Evolutionary conservation across 2,888 invertebrate genomes (phyloP).

Genomic region (Artemia sinica): DNA sequence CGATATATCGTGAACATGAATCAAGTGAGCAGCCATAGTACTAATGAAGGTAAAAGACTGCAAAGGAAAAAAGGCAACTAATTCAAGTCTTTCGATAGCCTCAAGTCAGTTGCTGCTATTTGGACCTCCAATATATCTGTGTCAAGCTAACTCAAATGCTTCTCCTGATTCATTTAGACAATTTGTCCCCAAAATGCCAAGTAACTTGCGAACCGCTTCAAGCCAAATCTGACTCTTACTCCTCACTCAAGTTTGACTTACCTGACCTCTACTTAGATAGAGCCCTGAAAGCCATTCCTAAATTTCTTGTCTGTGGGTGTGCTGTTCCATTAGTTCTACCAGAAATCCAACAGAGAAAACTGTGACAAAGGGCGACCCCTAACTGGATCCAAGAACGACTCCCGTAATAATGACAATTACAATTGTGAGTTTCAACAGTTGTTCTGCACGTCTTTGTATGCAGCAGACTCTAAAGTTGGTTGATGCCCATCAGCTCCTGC

Average conservation of each 20-base stretch:
- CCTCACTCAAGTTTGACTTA: not conserved
- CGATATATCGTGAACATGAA: not conserved
- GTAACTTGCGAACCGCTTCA: not conserved
- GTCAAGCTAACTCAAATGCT: not conserved
- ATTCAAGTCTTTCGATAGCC: too few species aligned
- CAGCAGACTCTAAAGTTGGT: slow-evolving; percentile 1
- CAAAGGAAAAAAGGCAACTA: too few species aligned
- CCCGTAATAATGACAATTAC: not conserved
- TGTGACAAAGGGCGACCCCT: not conserved
- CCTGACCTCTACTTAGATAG: not conserved
- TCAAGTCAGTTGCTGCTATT: not conserved
- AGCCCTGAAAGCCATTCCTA: not conserved
- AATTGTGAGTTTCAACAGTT: not conserved
- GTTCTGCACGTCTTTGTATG: slow-evolving; percentile 12
- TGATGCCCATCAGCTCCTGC: slow-evolving; percentile 1
- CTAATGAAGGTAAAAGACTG: slow-evolving; percentile 5
- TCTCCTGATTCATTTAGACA: not conserved
- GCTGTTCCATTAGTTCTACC: not conserved
- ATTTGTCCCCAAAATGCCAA: not conserved
- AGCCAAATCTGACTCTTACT: not conserved
- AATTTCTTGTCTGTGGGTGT: not conserved
- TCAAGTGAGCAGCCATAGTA: slow-evolving; percentile 12
- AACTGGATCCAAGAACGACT: not conserved
- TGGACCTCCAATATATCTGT: not conserved
- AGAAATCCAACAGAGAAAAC: not conserved